A percentile compares a stretch with the other conserved stretches of the same genome.
These are phyloP conservation scores for Galaxias olidus DNA, from an alignment of 2,797 vertebrate species.

Conservation along the genomic window DNA sequence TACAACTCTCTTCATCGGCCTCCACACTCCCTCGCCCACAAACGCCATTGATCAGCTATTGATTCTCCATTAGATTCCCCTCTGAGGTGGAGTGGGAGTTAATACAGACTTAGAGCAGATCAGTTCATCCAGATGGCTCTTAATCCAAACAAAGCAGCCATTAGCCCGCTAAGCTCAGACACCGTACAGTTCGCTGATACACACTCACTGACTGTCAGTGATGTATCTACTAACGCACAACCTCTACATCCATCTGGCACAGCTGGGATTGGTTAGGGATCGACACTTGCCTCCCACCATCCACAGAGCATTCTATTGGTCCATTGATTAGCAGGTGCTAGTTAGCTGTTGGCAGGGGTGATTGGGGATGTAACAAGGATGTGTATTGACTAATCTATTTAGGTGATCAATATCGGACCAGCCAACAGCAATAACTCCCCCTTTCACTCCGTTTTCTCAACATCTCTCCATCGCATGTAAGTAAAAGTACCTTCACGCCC, in stretches of 20 bases:
- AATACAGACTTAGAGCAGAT: constrained; percentile 77
- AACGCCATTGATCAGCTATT: constrained; percentile 90
- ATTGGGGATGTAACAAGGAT: constrained; percentile 96
- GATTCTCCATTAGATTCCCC: constrained; percentile 99
- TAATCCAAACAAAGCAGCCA: constrained; percentile 49
- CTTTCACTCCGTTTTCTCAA: constrained; percentile 71
- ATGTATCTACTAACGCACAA: too few relatives aligned
- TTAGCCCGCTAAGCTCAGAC: too few relatives aligned
- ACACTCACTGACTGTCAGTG: too few relatives aligned
- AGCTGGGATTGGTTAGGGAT: constrained; percentile 74
- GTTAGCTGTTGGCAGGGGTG: constrained; percentile 91
- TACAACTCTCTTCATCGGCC: constrained; percentile 33
- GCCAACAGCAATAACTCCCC: constrained; percentile 80
- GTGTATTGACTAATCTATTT: constrained; percentile 99
- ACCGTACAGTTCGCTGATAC: too few relatives aligned
- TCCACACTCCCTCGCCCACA: constrained; percentile 50
- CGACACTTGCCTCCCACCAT: constrained; percentile 81
- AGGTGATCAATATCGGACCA: constrained; percentile 92
- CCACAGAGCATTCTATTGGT: constrained; percentile 77
- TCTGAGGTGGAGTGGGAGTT: constrained; percentile 85
- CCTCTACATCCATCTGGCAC: constrained; percentile 23
- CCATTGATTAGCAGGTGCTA: constrained; percentile 94
- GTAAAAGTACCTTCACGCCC: too few relatives aligned
- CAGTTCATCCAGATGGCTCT: constrained; percentile 60
- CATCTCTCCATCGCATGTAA: constrained; percentile 10